Percentiles rank a stretch among this genome's conserved stretches.
Evolutionary conservation across 1,140 invertebrate species (phyloP).

Genomic region (Wasmannia auropunctata): DNA sequence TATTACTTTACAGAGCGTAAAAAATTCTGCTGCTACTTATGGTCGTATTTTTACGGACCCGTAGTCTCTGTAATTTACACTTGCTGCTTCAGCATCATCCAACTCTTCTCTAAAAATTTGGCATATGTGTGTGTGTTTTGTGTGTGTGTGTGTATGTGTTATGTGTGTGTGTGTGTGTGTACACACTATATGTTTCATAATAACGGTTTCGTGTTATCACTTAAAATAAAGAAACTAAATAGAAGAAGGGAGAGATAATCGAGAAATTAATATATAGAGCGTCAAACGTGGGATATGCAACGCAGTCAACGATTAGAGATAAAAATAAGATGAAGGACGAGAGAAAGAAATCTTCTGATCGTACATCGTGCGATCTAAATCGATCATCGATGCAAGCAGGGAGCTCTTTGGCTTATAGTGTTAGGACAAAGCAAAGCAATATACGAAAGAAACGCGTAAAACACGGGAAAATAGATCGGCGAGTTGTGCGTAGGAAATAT

Average conservation of each 20-base stretch:
- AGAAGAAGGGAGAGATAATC: not conserved
- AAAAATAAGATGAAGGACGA: not conserved
- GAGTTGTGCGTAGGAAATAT: not conserved
- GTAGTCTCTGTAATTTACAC: conserved; percentile 50
- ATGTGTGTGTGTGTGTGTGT: not conserved
- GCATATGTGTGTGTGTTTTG: conserved; percentile 8
- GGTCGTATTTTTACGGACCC: conserved; percentile 52
- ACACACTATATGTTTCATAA: not conserved
- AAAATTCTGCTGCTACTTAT: conserved; percentile 52
- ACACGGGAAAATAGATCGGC: not conserved
- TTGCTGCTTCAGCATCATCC: conserved; percentile 22
- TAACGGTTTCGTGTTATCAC: conserved; percentile 15
- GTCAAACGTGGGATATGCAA: conserved; percentile 4
- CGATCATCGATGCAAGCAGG: not conserved
- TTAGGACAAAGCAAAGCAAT: not conserved
- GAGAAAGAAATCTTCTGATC: not conserved
- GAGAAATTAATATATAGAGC: conserved; percentile 28
- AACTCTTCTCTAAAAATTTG: conserved; percentile 43
- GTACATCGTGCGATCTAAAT: not conserved
- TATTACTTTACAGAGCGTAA: conserved; percentile 48
- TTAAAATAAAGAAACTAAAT: conserved; percentile 1
- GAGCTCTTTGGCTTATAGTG: not conserved
- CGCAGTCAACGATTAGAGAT: not conserved
- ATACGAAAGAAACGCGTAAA: conserved; percentile 7
- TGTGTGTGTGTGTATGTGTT: not conserved